Evolutionary conservation across 2,113 vertebrate genomes (phyloP).

Genomic region (Corvus cornix): DNA sequence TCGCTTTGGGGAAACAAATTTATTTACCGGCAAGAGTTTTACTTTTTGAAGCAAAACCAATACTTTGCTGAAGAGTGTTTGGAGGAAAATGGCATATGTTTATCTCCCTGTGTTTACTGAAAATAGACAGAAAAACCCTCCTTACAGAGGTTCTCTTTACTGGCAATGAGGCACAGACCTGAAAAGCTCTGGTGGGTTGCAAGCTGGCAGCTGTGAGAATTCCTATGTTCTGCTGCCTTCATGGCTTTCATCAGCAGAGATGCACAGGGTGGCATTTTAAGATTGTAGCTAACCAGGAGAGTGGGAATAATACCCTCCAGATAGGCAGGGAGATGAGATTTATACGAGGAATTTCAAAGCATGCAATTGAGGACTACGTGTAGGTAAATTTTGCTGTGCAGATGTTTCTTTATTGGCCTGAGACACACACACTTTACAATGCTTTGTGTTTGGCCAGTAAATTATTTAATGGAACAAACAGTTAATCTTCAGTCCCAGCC

Average conservation of each 20-base stretch:
- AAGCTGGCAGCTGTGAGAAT: not conserved
- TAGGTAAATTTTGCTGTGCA: not conserved
- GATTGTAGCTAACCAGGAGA: not conserved
- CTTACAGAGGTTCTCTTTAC: not conserved
- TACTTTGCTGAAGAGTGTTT: not conserved
- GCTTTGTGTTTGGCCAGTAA: not conserved
- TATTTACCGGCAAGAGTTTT: not conserved
- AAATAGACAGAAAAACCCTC: not conserved
- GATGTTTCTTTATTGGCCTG: not conserved
- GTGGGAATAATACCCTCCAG: not conserved
- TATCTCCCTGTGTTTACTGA: not conserved
- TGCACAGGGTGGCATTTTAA: not conserved
- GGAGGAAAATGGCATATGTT: not conserved
- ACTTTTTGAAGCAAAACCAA: not conserved
- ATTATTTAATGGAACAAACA: conserved; percentile 18
- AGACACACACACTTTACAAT: not conserved
- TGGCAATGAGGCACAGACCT: not conserved
- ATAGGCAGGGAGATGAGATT: not conserved
- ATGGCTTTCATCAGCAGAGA: not conserved
- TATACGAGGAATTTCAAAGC: not conserved
- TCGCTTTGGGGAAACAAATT: not conserved
- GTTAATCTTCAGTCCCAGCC: not conserved
- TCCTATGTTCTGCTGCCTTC: not conserved
- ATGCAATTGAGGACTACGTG: not conserved
- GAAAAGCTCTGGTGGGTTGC: not conserved